phyloP scores from a whole-genome alignment of 2,888 invertebrate species.

The Lasioglossum figueresi region DNA sequence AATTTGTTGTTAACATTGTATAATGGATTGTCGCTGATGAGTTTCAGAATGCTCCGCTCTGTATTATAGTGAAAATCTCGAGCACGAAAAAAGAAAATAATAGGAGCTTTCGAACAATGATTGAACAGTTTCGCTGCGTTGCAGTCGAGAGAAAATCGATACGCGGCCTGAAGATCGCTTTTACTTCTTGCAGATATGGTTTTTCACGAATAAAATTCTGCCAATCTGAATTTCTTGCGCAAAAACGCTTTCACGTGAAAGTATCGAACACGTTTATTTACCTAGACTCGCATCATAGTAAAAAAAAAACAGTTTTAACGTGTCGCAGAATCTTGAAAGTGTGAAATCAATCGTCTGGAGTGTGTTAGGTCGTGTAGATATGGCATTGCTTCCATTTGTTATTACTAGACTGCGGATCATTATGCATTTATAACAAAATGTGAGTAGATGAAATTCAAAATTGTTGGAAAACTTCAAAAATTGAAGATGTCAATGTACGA shows the following conservation, averaged over 20 bases:
- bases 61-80: background rate
- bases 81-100: background rate
- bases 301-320: background rate
- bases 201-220: background rate
- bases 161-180: background rate
- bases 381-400: too few species aligned
- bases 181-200: background rate
- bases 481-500: too few species aligned
- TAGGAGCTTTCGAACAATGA: background rate
- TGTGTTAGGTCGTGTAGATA: too few species aligned
- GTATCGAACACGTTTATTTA: background rate
- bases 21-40: slow-evolving; percentile 8
- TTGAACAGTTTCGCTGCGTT: background rate
- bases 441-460: too few species aligned
- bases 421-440: too few species aligned
- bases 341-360: too few species aligned
- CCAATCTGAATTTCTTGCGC: background rate
- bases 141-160: background rate
- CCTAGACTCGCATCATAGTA: background rate
- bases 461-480: too few species aligned
- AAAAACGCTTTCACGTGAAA: background rate
- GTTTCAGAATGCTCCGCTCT: background rate
- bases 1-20: background rate
- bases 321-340: background rate
- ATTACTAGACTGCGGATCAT: too few species aligned